phyloP scores from a whole-genome alignment of 2,888 invertebrate species.

The Caenorhabditis macrosperma region DNA sequence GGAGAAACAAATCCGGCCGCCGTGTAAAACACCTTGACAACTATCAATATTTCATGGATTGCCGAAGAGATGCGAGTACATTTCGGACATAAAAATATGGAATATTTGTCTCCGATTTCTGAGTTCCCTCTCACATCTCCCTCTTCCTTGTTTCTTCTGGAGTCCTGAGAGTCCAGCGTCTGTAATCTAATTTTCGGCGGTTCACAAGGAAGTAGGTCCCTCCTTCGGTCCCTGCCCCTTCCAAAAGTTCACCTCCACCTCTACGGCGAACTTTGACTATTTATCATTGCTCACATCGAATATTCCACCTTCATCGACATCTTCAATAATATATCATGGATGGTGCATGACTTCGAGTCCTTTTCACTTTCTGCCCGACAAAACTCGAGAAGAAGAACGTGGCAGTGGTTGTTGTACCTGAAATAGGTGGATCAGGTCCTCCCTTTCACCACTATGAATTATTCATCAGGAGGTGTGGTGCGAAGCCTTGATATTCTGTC shows the following conservation, averaged over 20 bases:
- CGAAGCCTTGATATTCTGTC: slow-evolving; percentile 16
- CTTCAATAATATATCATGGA: slow-evolving; percentile 1
- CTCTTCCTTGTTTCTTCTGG: background rate
- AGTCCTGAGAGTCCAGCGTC: background rate
- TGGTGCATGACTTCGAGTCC: background rate
- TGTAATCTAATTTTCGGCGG: background rate
- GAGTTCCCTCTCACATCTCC: background rate
- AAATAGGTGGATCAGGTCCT: slow-evolving; percentile 26
- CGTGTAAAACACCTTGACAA: slow-evolving; percentile 13
- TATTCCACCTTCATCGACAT: slow-evolving; percentile 26
- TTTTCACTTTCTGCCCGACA: background rate
- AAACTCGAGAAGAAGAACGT: slow-evolving; percentile 11
- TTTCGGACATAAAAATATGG: slow-evolving; percentile 1
- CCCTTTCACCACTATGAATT: slow-evolving; percentile 29
- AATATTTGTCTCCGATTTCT: slow-evolving; percentile 8
- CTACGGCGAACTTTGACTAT: background rate
- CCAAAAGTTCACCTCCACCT: background rate
- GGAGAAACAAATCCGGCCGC: background rate
- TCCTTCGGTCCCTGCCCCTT: background rate
- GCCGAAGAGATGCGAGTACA: background rate
- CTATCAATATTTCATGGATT: slow-evolving; percentile 27
- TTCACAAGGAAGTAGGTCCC: background rate
- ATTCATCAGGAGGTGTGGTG: slow-evolving; percentile 35
- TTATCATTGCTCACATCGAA: slow-evolving; percentile 2
- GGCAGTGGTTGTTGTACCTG: slow-evolving; percentile 30